Evolutionary conservation across 2,888 invertebrate species (phyloP).

Genomic region (Marronus borbonicus): DNA sequence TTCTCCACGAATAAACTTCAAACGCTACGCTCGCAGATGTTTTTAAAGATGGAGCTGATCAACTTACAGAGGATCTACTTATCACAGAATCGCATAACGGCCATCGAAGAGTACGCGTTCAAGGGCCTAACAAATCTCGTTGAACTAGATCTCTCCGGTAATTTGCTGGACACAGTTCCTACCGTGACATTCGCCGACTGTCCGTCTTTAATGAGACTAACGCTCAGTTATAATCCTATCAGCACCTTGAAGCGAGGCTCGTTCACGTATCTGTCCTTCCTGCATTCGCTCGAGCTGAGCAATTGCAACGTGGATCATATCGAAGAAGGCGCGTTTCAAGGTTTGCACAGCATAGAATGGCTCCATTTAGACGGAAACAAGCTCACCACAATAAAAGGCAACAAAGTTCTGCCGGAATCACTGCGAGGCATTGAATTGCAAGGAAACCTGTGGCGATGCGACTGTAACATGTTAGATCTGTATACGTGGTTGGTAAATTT

Average conservation of each 20-base stretch:
- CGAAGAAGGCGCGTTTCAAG: constrained; percentile 86
- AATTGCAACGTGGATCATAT: constrained; percentile 85
- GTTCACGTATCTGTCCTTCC: constrained; percentile 82
- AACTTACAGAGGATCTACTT: constrained; percentile 91
- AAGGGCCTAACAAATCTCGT: constrained; percentile 89
- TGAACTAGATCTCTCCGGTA: constrained; percentile 89
- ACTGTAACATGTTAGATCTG: constrained; percentile 85
- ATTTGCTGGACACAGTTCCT: constrained; percentile 84
- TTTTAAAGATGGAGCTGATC: constrained; percentile 83
- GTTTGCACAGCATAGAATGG: constrained; percentile 87
- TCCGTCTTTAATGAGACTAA: constrained; percentile 87
- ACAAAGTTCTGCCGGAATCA: constrained; percentile 81
- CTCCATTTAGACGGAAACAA: constrained; percentile 87
- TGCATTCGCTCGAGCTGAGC: constrained; percentile 87
- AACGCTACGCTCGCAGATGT: constrained; percentile 84
- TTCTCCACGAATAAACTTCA: constrained; percentile 88
- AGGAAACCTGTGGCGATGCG: constrained; percentile 92
- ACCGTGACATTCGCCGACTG: constrained; percentile 85
- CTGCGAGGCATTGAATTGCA: constrained; percentile 87
- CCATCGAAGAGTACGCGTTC: constrained; percentile 86
- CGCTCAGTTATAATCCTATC: constrained; percentile 88
- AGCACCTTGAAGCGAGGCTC: constrained; percentile 79
- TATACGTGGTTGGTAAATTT: constrained; percentile 85
- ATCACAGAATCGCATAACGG: constrained; percentile 83
- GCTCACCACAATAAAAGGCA: constrained; percentile 81